Conservation (phyloP, 2,888 invertebrate genomes). For the Drosophila prostipennis region DNA sequence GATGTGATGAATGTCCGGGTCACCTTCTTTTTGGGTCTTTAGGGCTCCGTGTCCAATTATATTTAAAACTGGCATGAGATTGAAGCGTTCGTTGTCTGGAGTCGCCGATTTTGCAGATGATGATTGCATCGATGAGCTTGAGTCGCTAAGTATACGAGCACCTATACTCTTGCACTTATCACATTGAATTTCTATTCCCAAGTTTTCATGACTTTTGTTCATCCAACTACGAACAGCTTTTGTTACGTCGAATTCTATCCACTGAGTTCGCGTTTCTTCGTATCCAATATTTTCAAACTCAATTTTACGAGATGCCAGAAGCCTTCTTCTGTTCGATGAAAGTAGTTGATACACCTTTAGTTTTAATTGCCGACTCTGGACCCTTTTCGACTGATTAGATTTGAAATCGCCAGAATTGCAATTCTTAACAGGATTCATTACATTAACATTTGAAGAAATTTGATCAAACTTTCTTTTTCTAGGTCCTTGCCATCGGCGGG, state of each 20-base stretch:
- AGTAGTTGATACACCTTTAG: slow-evolving; percentile 80
- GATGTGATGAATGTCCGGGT: slow-evolving; percentile 6
- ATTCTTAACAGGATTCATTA: slow-evolving; percentile 4
- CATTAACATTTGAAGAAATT: not conserved
- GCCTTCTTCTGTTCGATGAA: slow-evolving; percentile 62
- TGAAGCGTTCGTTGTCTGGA: slow-evolving; percentile 42
- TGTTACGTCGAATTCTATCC: slow-evolving; percentile 87
- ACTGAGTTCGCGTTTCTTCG: slow-evolving; percentile 84
- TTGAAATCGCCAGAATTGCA: slow-evolving; percentile 15
- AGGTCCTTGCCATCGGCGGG: not conserved
- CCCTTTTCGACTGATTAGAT: slow-evolving; percentile 6
- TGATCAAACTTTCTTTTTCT: slow-evolving; percentile 4
- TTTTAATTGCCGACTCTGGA: slow-evolving; percentile 60
- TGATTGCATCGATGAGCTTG: slow-evolving; percentile 22
- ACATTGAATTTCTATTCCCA: slow-evolving; percentile 86
- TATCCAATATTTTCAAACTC: slow-evolving; percentile 72
- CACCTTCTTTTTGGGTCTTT: slow-evolving; percentile 53
- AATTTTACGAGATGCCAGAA: slow-evolving; percentile 83
- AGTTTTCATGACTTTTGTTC: slow-evolving; percentile 83
- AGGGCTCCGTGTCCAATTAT: slow-evolving; percentile 76
- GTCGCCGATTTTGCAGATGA: not conserved
- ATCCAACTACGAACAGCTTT: slow-evolving; percentile 85
- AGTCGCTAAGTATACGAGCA: slow-evolving; percentile 82
- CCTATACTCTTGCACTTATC: slow-evolving; percentile 84
- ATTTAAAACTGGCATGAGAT: slow-evolving; percentile 81